Evolutionary conservation across 2,888 invertebrate genomes (phyloP), one percentile per base, ranked within the genome.

Genomic region (Microctonus brassicae): DNA sequence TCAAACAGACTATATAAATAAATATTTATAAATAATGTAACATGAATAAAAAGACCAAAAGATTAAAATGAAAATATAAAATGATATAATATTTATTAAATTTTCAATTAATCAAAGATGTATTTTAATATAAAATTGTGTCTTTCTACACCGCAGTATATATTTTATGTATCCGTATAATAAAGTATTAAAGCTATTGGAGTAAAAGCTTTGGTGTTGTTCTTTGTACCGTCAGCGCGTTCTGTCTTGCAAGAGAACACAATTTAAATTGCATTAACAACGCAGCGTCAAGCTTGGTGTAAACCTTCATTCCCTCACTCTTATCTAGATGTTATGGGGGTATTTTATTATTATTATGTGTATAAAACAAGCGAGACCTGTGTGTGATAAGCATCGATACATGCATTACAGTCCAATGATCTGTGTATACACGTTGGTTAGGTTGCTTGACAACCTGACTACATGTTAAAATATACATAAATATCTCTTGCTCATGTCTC

Each of bases 181-280:
- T 6, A 47, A 17, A 47, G 17, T 47, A 7, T 47, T 20, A 33
- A 66, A 53, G 36, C 29, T 29, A 29, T 60, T 64, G 65, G 65
- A 26, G 53, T 70, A 65, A 70, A 69, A 65, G 70, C 60, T 52
- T 60, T 64, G 73, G 13, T 29, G 17, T 34, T n/a, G 69, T 53
- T 72, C 73, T 72, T 72, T 73, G 71, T 73, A 72, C 72, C 66
- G 72, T 62, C 58, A n/a, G 7, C 47, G 66, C 22, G 64, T 63
- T 60, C 24, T 68, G 62, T 72, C 72, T 72, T 69, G 66, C 69
- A 68, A 55, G 69, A 70, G 67, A 75, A 66, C 70, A 39, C 69
- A 66, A 71, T 74, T 60, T 67, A 67, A 76, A 74, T 76, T 74
- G 52, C 72, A 76, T 74, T 72, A 74, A 55, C 57, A 73, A 73